Base-by-base conservation (phyloP, 1,140 invertebrate species). In the Triops longicaudatus region DNA sequence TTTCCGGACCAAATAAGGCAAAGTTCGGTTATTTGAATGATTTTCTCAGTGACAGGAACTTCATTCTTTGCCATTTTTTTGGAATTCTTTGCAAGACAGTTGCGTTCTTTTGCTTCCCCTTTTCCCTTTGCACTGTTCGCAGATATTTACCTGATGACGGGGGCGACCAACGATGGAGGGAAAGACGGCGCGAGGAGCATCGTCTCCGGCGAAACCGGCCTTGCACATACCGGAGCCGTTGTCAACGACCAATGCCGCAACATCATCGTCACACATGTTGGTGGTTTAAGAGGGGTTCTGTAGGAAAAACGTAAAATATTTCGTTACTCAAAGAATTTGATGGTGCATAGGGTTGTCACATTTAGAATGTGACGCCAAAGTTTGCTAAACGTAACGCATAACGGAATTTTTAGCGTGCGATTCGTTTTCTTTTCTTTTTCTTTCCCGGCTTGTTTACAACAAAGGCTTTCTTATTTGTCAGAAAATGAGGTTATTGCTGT, bases 161-260 rank as follows among this genome's bases (percentile, higher is more conserved):
- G 93, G 93, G 79, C 93, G 88, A 72, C 91, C 91, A 75, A 93
- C 92, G 84, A 95, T 94, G 72, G 92, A 93, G 72, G 93, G 92
- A 86, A 95, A 95, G 79, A 95, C 93, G 83, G 93, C 93, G 80
- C 93, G 88, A 63, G 93, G 93, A 74, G 93, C 92, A 86, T 94
- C 92, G 85, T 94, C 93, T 81, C 93, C 93, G 79, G 93, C 93
- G 85, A 96, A 95, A 80, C 93, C 93, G 84, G 93, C 93, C 83
- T 95, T 94, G 86, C 92, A 94, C 92, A 94, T 94, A 80, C 92
- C 92, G 80, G 92, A 94, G 80, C 93, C 93, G 88, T 95, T 95
- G 87, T 95, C 93, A 73, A 95, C 90, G 80, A 95, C 93, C 80
- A 95, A 86, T 82, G 93, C 92, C 81, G 91, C 91, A 86, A 94